These are phyloP conservation scores for Muscicapa striata DNA, from an alignment of 2,797 vertebrate species.

Conservation along the genomic window DNA sequence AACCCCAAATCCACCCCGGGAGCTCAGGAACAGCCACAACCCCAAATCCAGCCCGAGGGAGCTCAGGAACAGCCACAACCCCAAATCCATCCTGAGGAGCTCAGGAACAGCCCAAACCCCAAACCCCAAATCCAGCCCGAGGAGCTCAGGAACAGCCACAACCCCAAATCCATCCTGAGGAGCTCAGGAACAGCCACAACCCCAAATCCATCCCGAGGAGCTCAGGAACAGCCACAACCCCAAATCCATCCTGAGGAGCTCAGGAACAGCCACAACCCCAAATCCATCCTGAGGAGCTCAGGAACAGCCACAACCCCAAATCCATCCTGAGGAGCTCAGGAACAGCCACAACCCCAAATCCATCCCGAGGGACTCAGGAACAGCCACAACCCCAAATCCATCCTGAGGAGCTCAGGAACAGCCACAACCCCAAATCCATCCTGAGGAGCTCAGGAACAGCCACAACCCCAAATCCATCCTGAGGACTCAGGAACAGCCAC, in stretches of 20 bases:
- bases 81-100: background rate
- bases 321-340: background rate
- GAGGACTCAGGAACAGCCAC: background rate
- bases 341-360: background rate
- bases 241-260: background rate
- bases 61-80: background rate
- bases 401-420: background rate
- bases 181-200: background rate
- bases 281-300: background rate
- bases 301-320: too few species aligned
- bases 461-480: background rate
- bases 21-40: rapidly evolving
- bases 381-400: background rate
- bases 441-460: rapidly evolving
- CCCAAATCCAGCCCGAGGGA: background rate
- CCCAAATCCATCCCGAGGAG: too few species aligned
- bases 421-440: too few species aligned
- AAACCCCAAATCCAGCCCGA: background rate
- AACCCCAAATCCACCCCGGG: too few species aligned
- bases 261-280: background rate
- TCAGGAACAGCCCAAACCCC: too few species aligned
- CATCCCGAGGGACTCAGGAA: rapidly evolving
- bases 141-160: background rate
- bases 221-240: background rate
- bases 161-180: background rate